Evolutionary conservation across 2,888 invertebrate genomes (phyloP), one percentile per base, ranked within the genome.

Genomic region (Chironomus tentans): DNA sequence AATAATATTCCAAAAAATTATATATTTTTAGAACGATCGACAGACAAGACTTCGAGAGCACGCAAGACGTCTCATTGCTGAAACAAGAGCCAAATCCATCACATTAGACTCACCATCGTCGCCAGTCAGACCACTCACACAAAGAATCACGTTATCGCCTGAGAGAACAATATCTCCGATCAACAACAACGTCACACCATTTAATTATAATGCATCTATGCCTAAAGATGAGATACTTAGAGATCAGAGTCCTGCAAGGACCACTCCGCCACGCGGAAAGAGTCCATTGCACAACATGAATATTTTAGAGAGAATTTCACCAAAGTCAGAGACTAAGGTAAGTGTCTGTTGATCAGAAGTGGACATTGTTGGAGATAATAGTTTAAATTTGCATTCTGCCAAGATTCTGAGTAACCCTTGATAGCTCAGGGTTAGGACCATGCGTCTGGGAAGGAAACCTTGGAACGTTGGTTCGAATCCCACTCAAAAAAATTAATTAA

Each of bases 21-120:
- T 61, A 1, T 50, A 28, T 24, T 74, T 77, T 10, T 77, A 95
- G 82, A 93, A 94, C 81, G 95, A 95, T 81, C 88, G 95, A 79
- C 95, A 96, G 81, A 90, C 90, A 77, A 91, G 92, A 81, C 84
- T 97, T 78, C 87, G 94, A 6, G 97, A 97, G 83, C 87, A 96
- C 82, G 97, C 97, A 77, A 88, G 95, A 79, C 90, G 91, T 80
- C 86, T 97, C 75, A 95, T 97, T 77, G 94, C 94, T 0, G 95
- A 96, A 82, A 94, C 94, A 0, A 87, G 93, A 79, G 86, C 86
- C 46, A 83, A 83, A 78, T 79, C 80, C 15, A 78, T 79, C 2
- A 81, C 80, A 77, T 79, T 80, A 1, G 82, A 82, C n/a, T 82
- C 82, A 74, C 83, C 84, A 2, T 82, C 82, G 65, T 81, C 83